Evolutionary conservation across 1,140 invertebrate species (phyloP), one percentile per base, ranked within the genome.

Genomic region (Cephus cinctus): DNA sequence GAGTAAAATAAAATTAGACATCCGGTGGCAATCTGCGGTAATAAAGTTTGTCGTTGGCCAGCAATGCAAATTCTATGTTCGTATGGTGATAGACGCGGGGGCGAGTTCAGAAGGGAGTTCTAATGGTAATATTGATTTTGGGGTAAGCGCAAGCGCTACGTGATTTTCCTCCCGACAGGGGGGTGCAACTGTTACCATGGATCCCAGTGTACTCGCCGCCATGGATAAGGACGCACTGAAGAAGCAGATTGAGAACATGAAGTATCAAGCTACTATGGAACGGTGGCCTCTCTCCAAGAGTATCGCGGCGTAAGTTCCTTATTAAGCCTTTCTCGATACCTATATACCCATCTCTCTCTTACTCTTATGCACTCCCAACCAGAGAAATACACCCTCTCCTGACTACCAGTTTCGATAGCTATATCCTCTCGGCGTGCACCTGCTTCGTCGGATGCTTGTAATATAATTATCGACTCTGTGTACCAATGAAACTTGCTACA

Each of bases 201-300:
- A 90, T 82, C 84, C 89, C 87, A 91, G 89, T 90, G 85, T 90
- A 78, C 83, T 92, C 71, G 86, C 88, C 85, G 85, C 83, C 83
- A 96, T 96, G 92, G 92, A 96, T 81, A 93, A 94, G 83, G 92
- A 94, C 86, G 90, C 90, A 83, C 80, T 96, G 78, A 92, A 92
- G 81, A 94, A 94, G 82, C 92, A 96, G 83, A 95, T 96, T 73
- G 92, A 95, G 76, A 94, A 94, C 79, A 92, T 96, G 90, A 92
- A 93, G 80, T 94, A 93, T 78, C 92, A 95, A 77, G 90, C 90
- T 48, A 87, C 90, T 64, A 95, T 96, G 92, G 92, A 95, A 80
- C 87, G 92, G 76, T 94, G 92, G 92, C 90, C 90, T 40, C 80
- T 95, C 50, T 94, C 91, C 65, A 94, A 92, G 81, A 92, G 89